Conservation (phyloP, 2,888 invertebrate species). For the Ceriagrion tenellum region DNA sequence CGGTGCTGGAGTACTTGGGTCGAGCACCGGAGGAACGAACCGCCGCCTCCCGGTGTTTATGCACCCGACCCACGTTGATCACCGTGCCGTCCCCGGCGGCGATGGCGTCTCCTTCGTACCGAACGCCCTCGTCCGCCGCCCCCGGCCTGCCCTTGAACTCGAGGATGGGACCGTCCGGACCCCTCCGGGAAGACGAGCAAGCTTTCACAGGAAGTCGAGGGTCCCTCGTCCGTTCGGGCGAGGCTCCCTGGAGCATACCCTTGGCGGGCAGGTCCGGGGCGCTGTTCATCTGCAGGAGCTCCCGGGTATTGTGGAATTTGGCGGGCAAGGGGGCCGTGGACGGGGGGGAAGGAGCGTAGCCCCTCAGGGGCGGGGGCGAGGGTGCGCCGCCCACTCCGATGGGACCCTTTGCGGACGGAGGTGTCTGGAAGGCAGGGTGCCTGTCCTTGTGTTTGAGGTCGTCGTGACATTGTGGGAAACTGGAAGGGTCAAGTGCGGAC, state of each 20-base stretch:
- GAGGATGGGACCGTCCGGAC: constrained; percentile 82
- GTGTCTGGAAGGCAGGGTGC: constrained; percentile 58
- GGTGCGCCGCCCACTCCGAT: constrained; percentile 68
- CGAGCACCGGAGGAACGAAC: constrained; percentile 82
- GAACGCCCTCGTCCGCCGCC: constrained; percentile 76
- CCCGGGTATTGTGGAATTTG: constrained; percentile 85
- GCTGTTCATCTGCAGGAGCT: constrained; percentile 85
- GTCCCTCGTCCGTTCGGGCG: constrained; percentile 86
- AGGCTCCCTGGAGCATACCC: constrained; percentile 75
- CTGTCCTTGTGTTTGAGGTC: background rate
- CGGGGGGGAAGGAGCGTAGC: constrained; percentile 88
- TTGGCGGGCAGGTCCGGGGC: constrained; percentile 87
- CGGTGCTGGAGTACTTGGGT: constrained; percentile 87
- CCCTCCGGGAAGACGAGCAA: constrained; percentile 79
- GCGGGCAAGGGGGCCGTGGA: constrained; percentile 91
- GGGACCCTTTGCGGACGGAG: constrained; percentile 68
- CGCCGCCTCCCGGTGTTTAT: constrained; percentile 73
- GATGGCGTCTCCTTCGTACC: constrained; percentile 76
- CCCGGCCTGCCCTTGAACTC: constrained; percentile 79
- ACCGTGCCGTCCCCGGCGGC: constrained; percentile 71
- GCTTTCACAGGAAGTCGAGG: constrained; percentile 85
- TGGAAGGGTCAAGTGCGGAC: constrained; percentile 68
- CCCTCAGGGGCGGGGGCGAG: constrained; percentile 70
- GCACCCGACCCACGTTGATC: constrained; percentile 71
- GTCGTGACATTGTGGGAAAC: background rate